These are phyloP conservation scores for Syngnathus rostellatus DNA, from an alignment of 2,797 vertebrate species.

Conservation along the genomic window DNA sequence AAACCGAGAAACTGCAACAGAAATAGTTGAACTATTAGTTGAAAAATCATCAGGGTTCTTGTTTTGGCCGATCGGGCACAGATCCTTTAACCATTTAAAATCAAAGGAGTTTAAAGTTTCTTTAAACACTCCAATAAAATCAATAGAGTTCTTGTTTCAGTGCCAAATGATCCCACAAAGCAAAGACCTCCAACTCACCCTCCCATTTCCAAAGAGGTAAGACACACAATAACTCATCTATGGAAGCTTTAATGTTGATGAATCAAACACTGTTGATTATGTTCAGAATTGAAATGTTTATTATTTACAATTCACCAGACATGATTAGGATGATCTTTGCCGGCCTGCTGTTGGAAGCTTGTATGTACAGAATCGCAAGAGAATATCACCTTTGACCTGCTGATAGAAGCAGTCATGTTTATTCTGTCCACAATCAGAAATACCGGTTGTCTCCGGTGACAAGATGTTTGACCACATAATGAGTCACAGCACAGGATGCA, in stretches of 20 bases:
- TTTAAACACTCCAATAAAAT: too few species aligned
- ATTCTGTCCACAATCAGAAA: neutral
- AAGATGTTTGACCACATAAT: neutral
- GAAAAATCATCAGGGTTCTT: neutral
- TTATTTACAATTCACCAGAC: too few species aligned
- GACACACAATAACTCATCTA: too few species aligned
- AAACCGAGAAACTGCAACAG: neutral
- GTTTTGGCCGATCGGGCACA: neutral
- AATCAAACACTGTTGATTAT: neutral
- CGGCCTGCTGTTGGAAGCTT: neutral
- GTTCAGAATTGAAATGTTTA: neutral
- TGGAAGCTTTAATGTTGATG: neutral
- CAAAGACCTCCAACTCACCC: too few species aligned
- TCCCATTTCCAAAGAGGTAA: too few species aligned
- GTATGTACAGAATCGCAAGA: neutral
- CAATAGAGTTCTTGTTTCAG: too few species aligned
- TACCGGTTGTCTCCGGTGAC: neutral
- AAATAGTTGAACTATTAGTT: neutral
- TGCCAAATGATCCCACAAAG: too few species aligned
- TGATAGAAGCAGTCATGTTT: neutral
- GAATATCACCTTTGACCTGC: neutral
- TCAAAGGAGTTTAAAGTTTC: too few species aligned
- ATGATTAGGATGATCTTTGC: neutral
- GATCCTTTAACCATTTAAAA: too few species aligned
- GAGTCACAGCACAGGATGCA: neutral